Evolutionary conservation across 1,140 invertebrate genomes (phyloP), one percentile per base, ranked within the genome.

Genomic region (Drosophila mauritiana): DNA sequence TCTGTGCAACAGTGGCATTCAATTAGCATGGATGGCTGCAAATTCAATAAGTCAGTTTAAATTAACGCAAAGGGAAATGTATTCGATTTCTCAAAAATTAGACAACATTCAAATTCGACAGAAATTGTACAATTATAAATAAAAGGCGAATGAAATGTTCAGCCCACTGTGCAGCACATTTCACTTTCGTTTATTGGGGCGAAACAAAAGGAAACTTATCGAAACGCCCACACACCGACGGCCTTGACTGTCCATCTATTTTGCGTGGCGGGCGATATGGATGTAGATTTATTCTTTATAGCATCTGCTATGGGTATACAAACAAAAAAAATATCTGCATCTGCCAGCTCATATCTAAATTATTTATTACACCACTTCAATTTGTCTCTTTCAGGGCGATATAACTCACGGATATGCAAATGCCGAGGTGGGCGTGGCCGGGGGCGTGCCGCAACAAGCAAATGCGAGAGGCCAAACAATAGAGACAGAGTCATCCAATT

Each of bases 301-400:
- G 13, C 57, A 15, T 39, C 15, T 22, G 20, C 3, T 22, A 22
- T 22, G 20, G 20, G 20, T 22, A 22, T 22, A 22, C 0, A 22
- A 22, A 3, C 20, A 22, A 22, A 22, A 22, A 20, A 22, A 36
- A 45, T 63, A 67, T 67, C 58, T 63, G 42, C 39, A 75, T 68
- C 45, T 76, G 54, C 40, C 55, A 37, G 45, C 49, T 43, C 34
- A 61, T 55, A 57, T 37, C 73, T 70, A 70, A 56, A 69, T 52
- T 78, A 69, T 78, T 78, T 78, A 76, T 76, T 34, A 59, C 43
- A 58, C 43, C 31, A 51, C 59, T 73, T 73, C 27, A 55, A 56
- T 74, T 54, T 83, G 49, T 69, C 39, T 75, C 37, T 74, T 83
- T n/a, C 75, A 69, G 75, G 40, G 36, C 36, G 42, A 37, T 25